Evolutionary conservation across 2,888 invertebrate species (phyloP), one percentile per base, ranked within the genome.

Genomic region (Stenolophus ochropezus): DNA sequence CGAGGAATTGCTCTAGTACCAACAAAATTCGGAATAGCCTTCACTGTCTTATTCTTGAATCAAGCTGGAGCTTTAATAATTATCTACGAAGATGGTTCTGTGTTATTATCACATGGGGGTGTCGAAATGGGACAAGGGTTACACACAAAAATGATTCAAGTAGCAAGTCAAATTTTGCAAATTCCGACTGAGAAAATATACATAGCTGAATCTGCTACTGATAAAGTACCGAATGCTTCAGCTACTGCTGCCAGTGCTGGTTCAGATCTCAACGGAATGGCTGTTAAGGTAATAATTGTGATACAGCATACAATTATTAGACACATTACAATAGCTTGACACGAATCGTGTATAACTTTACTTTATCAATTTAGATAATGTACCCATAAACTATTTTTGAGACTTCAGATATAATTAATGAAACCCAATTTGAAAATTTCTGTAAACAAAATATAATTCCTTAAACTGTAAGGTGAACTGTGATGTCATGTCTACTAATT

Each of bases 111-210:
- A 0, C 97, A 97, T 87, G 97, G 97, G 33, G 98, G 98, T n/a
- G 95, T 96, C 5, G 98, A 98, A 91, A 98, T 98, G 95, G 98
- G 98, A 0, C 98, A 98, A 90, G 98, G 98, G 0, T 90, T 99
- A 2, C 96, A 98, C 87, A 98, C 97, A 0, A 98, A 98, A 91
- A 97, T 98, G 95, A 94, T 97, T 77, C 98, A 98, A 92, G 94
- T 97, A 8, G 96, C 96, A 2, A 94, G 96, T 58, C 91, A 94
- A 83, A 91, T 91, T 0, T 90, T 97, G 11, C 93, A 92, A 73
- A 92, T 96, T 33, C 93, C 95, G 2, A 87, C 92, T 0, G 92
- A 94, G 0, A 92, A 93, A 86, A 96, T 97, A 85, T 95, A 96
- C 87, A 94, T 96, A 11, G 92, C 93, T 23, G 97, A 97, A 88